A percentile compares a stretch with the other conserved stretches of the same genome.
Evolutionary conservation across 2,113 vertebrate genomes (phyloP).

Genomic region (Tragulus kanchil): DNA sequence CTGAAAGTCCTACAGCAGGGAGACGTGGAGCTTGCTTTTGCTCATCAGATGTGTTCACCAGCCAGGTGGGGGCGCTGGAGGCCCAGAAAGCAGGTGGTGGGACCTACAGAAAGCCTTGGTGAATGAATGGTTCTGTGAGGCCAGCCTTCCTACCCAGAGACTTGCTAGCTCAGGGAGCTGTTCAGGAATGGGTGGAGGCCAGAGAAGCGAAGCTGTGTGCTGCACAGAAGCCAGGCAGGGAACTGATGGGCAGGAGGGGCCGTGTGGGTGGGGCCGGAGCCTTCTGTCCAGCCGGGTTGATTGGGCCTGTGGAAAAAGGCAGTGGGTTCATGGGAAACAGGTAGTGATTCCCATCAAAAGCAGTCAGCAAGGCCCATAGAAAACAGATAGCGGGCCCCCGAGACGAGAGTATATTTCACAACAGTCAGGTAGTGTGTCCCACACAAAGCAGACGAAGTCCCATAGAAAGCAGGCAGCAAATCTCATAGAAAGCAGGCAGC

Average conservation of each 20-base stretch:
- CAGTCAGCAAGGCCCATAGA: not conserved
- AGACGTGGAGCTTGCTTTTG: not conserved
- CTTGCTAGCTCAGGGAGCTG: not conserved
- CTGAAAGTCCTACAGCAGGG: not conserved
- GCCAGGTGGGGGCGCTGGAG: conserved; percentile 91
- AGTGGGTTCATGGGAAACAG: not conserved
- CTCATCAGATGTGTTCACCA: conserved; percentile 86
- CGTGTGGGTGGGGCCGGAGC: accelerated
- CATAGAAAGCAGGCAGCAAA: not conserved
- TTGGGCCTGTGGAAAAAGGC: not conserved
- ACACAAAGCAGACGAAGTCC: not conserved
- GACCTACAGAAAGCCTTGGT: not conserved
- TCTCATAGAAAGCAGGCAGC: not conserved
- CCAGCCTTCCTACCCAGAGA: not conserved
- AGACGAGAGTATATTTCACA: not conserved
- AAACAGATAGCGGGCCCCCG: not conserved
- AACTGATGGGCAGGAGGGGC: not conserved
- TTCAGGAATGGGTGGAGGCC: not conserved
- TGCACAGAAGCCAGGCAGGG: not conserved
- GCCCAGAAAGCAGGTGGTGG: conserved; percentile 89
- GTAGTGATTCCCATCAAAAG: not conserved
- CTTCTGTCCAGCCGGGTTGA: not conserved
- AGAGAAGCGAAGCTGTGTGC: not conserved
- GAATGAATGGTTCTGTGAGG: not conserved
- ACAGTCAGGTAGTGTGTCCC: not conserved